Evolutionary conservation across 2,113 vertebrate genomes (phyloP).

Genomic region (Sebastes schlegelii): DNA sequence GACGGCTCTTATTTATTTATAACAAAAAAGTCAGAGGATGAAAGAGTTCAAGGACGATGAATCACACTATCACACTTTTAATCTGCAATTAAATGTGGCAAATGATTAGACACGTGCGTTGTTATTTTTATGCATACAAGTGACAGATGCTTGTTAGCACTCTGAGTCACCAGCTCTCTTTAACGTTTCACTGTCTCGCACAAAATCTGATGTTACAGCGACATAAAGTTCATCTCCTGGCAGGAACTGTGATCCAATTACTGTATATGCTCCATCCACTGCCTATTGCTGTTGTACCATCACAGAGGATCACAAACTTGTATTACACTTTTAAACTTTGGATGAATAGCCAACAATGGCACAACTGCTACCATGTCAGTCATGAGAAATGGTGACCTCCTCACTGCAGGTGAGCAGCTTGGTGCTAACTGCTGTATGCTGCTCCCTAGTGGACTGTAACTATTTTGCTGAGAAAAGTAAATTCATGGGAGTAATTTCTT

Average conservation of each 20-base stretch:
- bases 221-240: background rate
- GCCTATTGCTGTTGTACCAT: background rate
- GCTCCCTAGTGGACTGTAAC: background rate
- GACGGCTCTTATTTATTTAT: background rate
- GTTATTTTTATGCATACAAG: background rate
- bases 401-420: background rate
- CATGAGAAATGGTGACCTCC: background rate
- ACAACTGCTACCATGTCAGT: conserved; percentile 18
- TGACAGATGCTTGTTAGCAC: background rate
- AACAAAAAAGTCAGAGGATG: background rate
- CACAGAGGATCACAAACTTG: conserved; percentile 6
- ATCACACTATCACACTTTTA: background rate
- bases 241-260: background rate
- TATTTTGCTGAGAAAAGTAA: background rate
- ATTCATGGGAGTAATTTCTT: background rate
- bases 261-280: background rate
- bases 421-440: background rate
- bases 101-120: background rate
- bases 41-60: background rate
- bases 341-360: background rate
- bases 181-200: background rate
- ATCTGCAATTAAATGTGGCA: background rate
- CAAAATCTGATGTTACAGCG: background rate
- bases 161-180: background rate
- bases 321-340: conserved; percentile 8